Evolutionary conservation across 1,140 invertebrate genomes (phyloP), one percentile per base, ranked within the genome.

Genomic region (Conus betulinus): DNA sequence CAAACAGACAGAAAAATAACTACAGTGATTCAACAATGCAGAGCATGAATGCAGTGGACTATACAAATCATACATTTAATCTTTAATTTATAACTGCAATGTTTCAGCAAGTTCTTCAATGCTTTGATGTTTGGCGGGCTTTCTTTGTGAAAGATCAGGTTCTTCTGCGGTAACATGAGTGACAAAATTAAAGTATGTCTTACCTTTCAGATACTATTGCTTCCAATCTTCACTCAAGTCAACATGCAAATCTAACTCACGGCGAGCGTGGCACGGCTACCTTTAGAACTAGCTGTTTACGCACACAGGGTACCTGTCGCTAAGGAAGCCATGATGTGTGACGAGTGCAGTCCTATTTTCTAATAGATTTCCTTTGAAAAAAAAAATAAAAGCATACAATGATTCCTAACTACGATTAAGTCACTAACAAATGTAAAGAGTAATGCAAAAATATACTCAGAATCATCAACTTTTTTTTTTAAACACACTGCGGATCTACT

Each of bases 261-360:
- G 13, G 39, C 39, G 13, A 51, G 57, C 60, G 17, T 86, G 6
- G 27, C 39, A 53, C 74, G 39, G n/a, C 13, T 67, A 81, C 13
- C 79, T 39, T 27, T 25, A n/a, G 39, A 51, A 52, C 60, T 85
- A 81, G 82, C 85, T 91, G 88, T 92, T 92, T 91, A 91, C 90
- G 88, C 84, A 53, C 71, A 78, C 71, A 57, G 87, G 39, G 88
- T 81, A 92, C 90, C 89, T 92, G 91, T 92, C 90, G 89, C 90
- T 90, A 92, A 90, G 91, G 91, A 89, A 87, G 91, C 91, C 91
- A 92, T 92, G 74, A 71, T 89, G 85, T n/a, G 52, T 63, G 17
- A 74, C 88, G 87, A 88, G 85, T 67, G 87, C 86, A 39, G 71
- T 71, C 13, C 78, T 74, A 57, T 20, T 82, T 53, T 8, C 39